phyloP scores from a whole-genome alignment of 2,888 invertebrate species.

The Drosophila prostipennis region DNA sequence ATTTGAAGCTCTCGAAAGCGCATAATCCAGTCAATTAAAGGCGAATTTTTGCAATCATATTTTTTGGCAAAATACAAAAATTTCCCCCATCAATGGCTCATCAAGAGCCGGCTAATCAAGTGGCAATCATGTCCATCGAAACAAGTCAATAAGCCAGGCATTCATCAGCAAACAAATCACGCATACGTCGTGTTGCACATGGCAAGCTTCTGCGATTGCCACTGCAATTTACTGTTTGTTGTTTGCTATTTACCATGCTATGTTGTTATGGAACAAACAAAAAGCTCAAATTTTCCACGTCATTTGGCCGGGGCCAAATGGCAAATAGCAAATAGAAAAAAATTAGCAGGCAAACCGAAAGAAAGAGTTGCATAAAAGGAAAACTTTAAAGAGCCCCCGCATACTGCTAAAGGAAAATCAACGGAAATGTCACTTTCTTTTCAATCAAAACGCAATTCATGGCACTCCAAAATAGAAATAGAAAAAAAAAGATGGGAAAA shows the following conservation, averaged over 20 bases:
- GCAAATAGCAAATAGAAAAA: constrained; percentile 38
- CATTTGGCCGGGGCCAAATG: constrained; percentile 10
- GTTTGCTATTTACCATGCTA: constrained; percentile 10
- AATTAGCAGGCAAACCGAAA: constrained; percentile 28
- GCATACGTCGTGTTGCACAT: constrained; percentile 44
- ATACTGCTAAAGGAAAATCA: constrained; percentile 64
- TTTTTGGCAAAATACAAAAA: not conserved
- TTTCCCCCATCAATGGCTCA: constrained; percentile 26
- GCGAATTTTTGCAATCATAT: not conserved
- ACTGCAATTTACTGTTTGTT: constrained; percentile 32
- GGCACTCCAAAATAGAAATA: constrained; percentile 60
- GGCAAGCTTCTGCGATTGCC: constrained; percentile 16
- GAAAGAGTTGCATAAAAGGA: constrained; percentile 49
- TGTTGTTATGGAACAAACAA: constrained; percentile 29
- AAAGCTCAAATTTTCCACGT: constrained; percentile 24
- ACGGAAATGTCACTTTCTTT: constrained; percentile 80
- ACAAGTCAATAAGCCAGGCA: constrained; percentile 37
- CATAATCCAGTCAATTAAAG: not conserved
- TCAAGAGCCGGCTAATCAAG: constrained; percentile 33
- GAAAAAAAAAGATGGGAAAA: constrained; percentile 43
- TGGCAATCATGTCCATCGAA: constrained; percentile 28
- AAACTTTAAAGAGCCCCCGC: constrained; percentile 34
- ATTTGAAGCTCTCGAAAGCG: not conserved
- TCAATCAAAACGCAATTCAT: constrained; percentile 80
- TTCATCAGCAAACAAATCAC: constrained; percentile 35